Evolutionary conservation across 1,140 invertebrate genomes (phyloP).

Genomic region (Pseudomyrmex sp.): DNA sequence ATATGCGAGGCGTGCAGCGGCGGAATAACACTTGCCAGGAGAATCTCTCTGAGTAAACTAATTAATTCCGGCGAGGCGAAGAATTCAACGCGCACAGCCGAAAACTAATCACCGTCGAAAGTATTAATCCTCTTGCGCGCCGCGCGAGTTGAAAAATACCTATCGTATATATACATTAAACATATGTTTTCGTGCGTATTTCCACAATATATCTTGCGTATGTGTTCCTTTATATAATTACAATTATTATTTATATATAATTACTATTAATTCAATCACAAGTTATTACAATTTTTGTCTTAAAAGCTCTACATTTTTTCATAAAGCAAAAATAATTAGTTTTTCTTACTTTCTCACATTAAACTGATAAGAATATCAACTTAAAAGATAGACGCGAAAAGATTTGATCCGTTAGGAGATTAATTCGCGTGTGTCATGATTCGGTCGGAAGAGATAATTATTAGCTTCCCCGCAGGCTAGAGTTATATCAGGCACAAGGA

Average conservation of each 20-base stretch:
- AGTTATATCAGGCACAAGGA: slow-evolving; percentile 41
- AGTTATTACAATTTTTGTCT: not conserved
- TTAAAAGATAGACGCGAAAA: not conserved
- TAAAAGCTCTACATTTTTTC: not conserved
- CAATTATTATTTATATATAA: not conserved
- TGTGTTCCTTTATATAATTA: not conserved
- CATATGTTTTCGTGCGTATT: not conserved
- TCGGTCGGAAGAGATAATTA: slow-evolving; percentile 19
- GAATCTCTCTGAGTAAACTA: slow-evolving; percentile 33
- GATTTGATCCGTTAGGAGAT: slow-evolving; percentile 9
- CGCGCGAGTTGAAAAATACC: not conserved
- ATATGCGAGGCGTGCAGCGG: slow-evolving; percentile 25
- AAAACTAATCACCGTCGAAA: slow-evolving; percentile 46
- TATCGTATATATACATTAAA: slow-evolving; percentile 2
- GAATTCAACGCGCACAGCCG: slow-evolving; percentile 13
- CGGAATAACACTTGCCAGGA: slow-evolving; percentile 49
- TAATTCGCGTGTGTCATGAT: slow-evolving; percentile 9
- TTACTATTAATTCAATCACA: not conserved
- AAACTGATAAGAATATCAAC: not conserved
- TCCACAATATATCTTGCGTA: not conserved
- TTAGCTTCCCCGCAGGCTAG: slow-evolving; percentile 45
- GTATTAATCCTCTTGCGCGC: slow-evolving; percentile 32
- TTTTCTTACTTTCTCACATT: not conserved
- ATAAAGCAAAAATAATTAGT: not conserved
- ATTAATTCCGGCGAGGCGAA: slow-evolving; percentile 38